Evolutionary conservation across 2,797 vertebrate genomes (phyloP), one percentile per base, ranked within the genome.

Genomic region (Sternarchorhynchus goeldii): DNA sequence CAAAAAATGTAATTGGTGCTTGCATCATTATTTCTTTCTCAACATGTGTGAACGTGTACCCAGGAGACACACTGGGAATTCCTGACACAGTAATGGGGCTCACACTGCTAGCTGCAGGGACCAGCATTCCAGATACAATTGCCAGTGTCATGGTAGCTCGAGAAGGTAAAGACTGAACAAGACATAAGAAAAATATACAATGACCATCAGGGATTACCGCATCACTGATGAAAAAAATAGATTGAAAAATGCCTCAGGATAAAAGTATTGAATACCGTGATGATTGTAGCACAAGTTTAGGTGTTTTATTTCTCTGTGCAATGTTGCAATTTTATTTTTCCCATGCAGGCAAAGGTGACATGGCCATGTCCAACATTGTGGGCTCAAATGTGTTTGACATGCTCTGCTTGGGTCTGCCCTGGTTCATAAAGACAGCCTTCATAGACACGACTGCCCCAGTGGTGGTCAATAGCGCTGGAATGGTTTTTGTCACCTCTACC

Each of bases 291-390:
- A 12, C 12, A 50, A 50, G 45, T 3, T 50, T 50, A 50, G 10
- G 10, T 50, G 12, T 50, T 50, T 14, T 1, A 50, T 14, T 50
- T 50, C 45, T 12, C 12, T 50, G 14, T 50, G 45, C 45, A 50
- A 50, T 12, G 45, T 14, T 50, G 10, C 12, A 25, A 36, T 25
- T 56, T 25, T 8, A 55, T 78, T 29, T 63, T 83, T 89, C 55
- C 65, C 74, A 82, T 87, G 45, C 92, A 99, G 96, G 97, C 72
- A 97, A 96, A 91, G 96, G 94, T 10, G 96, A 99, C 88, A 99
- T 99, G 98, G 97, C 98, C 80, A 96, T 99, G 96, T 95, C 98
- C 81, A 99, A 99, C 91, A 96, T 98, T 6, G 94, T 99, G 82
- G 98, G 97, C 85, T 99, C 97, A 21, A 99, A 99, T 0, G 95